Evolutionary conservation across 2,888 invertebrate species (phyloP).

Genomic region (Caenorhabditis panamensis): DNA sequence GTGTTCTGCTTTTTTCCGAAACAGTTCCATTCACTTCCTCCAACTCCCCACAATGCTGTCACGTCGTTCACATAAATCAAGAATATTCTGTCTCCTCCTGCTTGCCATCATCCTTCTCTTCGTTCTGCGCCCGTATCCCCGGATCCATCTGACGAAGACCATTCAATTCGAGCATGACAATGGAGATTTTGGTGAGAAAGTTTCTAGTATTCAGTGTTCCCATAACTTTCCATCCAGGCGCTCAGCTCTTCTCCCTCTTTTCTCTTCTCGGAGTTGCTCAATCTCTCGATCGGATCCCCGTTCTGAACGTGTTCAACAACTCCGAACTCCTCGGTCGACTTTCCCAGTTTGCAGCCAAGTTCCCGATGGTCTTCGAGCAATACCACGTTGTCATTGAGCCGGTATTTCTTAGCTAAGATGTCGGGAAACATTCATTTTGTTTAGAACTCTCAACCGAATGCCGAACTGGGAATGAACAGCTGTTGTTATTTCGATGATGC

Average conservation of each 20-base stretch:
- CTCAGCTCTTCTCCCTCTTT: constrained; percentile 34
- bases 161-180: constrained; percentile 28
- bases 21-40: too few relatives aligned
- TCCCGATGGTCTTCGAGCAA: constrained; percentile 33
- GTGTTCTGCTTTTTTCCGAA: too few relatives aligned
- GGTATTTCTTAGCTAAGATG: background rate
- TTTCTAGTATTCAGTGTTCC: too few relatives aligned
- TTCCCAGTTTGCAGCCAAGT: constrained; percentile 3
- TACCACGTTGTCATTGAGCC: constrained; percentile 41
- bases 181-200: constrained; percentile 18
- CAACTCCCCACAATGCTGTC: background rate
- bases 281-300: constrained; percentile 19
- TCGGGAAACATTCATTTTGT: background rate
- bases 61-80: background rate
- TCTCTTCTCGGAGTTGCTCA: constrained; percentile 29
- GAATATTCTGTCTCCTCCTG: constrained; percentile 3
- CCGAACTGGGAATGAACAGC: constrained; percentile 13
- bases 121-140: background rate
- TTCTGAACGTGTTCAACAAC: constrained; percentile 17
- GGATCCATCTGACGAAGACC: background rate
- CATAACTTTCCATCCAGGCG: constrained; percentile 6
- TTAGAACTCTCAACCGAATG: constrained; percentile 14
- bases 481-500: constrained; percentile 33
- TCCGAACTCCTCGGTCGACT: background rate
- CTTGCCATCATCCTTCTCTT: constrained; percentile 13